Base-by-base conservation (phyloP, 2,888 invertebrate species). In the Pemphredon lugubris region DNA sequence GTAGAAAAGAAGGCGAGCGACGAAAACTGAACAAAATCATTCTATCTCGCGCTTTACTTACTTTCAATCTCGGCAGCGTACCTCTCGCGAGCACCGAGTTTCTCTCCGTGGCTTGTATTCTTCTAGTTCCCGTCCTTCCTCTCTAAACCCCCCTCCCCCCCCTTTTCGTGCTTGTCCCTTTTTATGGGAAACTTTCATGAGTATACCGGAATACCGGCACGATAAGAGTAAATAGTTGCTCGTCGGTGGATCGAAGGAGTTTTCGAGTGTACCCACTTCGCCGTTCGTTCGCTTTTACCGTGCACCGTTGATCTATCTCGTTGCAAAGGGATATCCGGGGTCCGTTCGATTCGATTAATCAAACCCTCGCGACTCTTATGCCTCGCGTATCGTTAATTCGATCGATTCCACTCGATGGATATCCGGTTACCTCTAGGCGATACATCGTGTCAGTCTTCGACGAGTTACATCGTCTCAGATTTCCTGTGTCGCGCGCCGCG, bases 21-120 rank as follows among this genome's bases (percentile, higher is more conserved):
- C 55, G n/a, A 23, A 21, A 54, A 21, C 32, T 34, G 1, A n/a
- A 20, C 54, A 13, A 58, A 48, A 64, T 68, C 54, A 58, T 48
- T 50, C 32, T 13, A 48, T 14, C 30, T 54, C 42, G 47, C 48
- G 23, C 14, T 50, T 9, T 47, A 57, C 39, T 59, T 58, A 47
- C 48, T 50, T 63, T 44, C 50, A 55, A 50, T 57, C 37, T 39
- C 32, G 26, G 7, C 13, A 37, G n/a, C 7, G 34, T 37, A 50
- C 48, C 30, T 21, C 45, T 45, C 44, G 18, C 13, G 16, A 2
- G 42, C 21, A 7, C 30, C 13, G 32, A 64, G 14, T 51, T 55
- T 37, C 40, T 13, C 16, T 13, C n/a, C 14, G 42, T n/a, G 13
- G 16, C 47, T 11, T 45, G 2, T 30, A 45, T 50, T 66, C 48